Base-by-base conservation (phyloP, 2,888 invertebrate species). In the Leptura quadrifasciata region DNA sequence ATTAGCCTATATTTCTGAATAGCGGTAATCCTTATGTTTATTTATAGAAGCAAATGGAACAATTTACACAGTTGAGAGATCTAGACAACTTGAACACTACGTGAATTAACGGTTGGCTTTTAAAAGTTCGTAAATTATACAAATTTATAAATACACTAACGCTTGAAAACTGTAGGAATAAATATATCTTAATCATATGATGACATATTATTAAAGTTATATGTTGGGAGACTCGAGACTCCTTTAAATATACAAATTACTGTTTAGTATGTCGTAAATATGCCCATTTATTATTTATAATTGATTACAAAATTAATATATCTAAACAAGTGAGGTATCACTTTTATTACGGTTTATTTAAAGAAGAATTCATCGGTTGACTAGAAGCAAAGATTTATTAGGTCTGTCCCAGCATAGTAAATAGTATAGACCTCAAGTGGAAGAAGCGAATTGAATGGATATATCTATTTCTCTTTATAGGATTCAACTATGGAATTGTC, bases 111-210 rank as follows among this genome's bases (percentile, higher is more conserved):
- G 39, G 65, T 61, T 64, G 65, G 60, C 72, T 63, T 77, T 74
- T 77, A 69, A 60, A 61, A 75, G 68, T 75, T 68, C 69, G 54
- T 77, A 77, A 77, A 77, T 77, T 72, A 64, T 69, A 39, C 57
- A 47, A 74, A 72, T 77, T 72, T 77, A 77, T 77, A 75, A 69
- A 72, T 71, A 75, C 69, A n/a, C 31, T 18, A 21, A 20, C 20
- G 21, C 0, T 57, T 57, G 6, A 6, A 21, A 21, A 55, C n/a
- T 17, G 10, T 39, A 39, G 12, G 12, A 61, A 61, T 31, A 61
- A 61, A 61, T 31, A 35, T 20, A 5, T 17, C 61, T 61, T 61
- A 61, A 61, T 61, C 27, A 35, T 31, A 17, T 12, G 18, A 9
- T 35, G 61, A 61, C 21, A 24, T 60, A 1, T 21, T 60, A 10